Base-by-base conservation (phyloP, 35 echinoderm and acorn worm species). In the Heliocidaris erythrogramma region DNA sequence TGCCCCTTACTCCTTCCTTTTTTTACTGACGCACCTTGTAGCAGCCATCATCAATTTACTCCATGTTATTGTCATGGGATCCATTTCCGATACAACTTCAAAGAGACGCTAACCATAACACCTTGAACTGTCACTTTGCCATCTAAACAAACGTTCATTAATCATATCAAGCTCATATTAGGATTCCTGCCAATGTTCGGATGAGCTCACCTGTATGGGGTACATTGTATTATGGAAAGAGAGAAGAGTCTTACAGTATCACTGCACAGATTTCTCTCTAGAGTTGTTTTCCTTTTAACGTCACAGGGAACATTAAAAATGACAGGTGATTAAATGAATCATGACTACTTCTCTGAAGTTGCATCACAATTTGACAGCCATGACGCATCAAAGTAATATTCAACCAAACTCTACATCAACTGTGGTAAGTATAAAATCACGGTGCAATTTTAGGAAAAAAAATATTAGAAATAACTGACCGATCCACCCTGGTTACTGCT, bases 401-500 rank as follows among this genome's bases (percentile, higher is more conserved):
- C 3, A 78, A 17, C 65, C 65, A 78, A n/a, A 78, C 65, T 78
- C 65, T 78, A 78, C 65, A 78, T 78, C 27, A 78, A 78, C 14
- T 78, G 65, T 78, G 65, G 65, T 78, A 78, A 78, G 65, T 78
- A 78, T 89, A 89, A n/a, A 42, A 47, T 89, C 87, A 89, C 87
- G 87, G 87, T 89, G 87, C 87, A 89, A 89, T 88, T 89, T 89
- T 17, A 89, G 42, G 31, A 48, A 89, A 89, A 32, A 88, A 89
- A 89, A 89, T 89, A 89, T 89, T 89, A 89, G 87, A 30, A 32
- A 42, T 89, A 89, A 89, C 87, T 48, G 87, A 89, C 87, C 87
- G 87, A 13, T 47, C 87, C 87, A 89, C 87, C 87, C 47, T 48
- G 31, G 87, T 89, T 89, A 89, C 47, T 47, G 87, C 87, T 89